Evolutionary conservation across 2,113 vertebrate species (phyloP).

Genomic region (Nicator chloris): DNA sequence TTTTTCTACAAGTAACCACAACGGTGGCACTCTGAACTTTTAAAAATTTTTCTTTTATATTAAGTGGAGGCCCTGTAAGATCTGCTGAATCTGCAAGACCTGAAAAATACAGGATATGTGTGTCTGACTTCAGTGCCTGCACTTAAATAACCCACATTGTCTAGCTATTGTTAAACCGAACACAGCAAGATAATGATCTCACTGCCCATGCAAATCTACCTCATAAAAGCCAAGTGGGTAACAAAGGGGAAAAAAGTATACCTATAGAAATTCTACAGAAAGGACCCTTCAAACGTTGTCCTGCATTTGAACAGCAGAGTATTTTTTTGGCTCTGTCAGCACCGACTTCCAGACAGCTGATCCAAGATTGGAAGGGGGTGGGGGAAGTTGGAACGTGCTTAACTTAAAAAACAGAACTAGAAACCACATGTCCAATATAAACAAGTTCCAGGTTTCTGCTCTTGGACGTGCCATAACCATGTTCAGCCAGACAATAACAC

Average conservation of each 20-base stretch:
- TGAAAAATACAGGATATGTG: constrained; percentile 71
- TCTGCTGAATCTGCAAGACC: constrained; percentile 72
- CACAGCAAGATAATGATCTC: constrained; percentile 49
- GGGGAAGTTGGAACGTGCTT: background rate
- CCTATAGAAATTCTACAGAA: background rate
- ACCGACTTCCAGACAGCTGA: constrained; percentile 49
- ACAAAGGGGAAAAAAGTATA: background rate
- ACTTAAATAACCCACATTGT: constrained; percentile 80
- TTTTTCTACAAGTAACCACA: background rate
- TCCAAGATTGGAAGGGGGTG: constrained; percentile 14
- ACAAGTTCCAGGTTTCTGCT: constrained; percentile 41
- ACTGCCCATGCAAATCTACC: constrained; percentile 9
- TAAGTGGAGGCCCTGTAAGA: constrained; percentile 67
- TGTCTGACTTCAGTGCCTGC: constrained; percentile 76
- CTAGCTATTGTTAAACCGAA: constrained; percentile 55
- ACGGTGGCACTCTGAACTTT: constrained; percentile 52
- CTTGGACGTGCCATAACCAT: background rate
- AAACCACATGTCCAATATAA: constrained; percentile 40
- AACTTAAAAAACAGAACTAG: constrained; percentile 56
- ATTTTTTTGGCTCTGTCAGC: background rate
- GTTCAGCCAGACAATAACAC: constrained; percentile 42
- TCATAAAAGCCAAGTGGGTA: background rate
- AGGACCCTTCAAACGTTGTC: constrained; percentile 1
- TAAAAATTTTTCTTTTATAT: constrained; percentile 39
- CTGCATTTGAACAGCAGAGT: constrained; percentile 11